Evolutionary conservation across 2,113 vertebrate genomes (phyloP).

Genomic region (Lepus europaeus): DNA sequence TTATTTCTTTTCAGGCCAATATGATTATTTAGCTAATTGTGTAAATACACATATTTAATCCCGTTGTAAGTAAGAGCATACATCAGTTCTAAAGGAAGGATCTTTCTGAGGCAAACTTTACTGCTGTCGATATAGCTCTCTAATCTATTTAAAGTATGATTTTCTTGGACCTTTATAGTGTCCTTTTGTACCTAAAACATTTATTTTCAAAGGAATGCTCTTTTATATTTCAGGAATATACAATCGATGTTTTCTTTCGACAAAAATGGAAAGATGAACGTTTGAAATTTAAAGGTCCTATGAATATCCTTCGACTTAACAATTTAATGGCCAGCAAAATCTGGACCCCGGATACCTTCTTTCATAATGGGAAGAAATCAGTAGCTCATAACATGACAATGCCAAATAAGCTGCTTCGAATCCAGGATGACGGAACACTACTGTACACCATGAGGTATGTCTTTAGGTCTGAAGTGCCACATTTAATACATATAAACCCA

Average conservation of each 20-base stretch:
- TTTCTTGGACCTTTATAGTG: neutral
- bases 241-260: constrained; percentile 98
- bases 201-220: constrained; percentile 7
- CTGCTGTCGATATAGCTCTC: neutral
- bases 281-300: constrained; percentile 96
- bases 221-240: constrained; percentile 94
- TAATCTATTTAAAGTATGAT: neutral
- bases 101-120: neutral
- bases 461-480: neutral
- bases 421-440: constrained; percentile 97
- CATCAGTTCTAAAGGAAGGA: neutral
- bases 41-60: neutral
- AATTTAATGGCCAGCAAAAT: constrained; percentile 99
- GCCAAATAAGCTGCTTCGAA: constrained; percentile 98
- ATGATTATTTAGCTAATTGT: neutral
- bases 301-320: constrained; percentile 98
- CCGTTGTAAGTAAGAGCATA: neutral
- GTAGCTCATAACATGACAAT: constrained; percentile 99
- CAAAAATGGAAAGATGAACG: constrained; percentile 99
- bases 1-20: neutral
- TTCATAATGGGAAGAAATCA: constrained; percentile 99
- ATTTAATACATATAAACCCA: neutral
- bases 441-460: constrained; percentile 98
- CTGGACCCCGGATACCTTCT: constrained; percentile 99
- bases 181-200: neutral